These are phyloP conservation scores for Papilio polyxenes DNA, from an alignment of 1,140 invertebrate genomes.

Conservation along the genomic window DNA sequence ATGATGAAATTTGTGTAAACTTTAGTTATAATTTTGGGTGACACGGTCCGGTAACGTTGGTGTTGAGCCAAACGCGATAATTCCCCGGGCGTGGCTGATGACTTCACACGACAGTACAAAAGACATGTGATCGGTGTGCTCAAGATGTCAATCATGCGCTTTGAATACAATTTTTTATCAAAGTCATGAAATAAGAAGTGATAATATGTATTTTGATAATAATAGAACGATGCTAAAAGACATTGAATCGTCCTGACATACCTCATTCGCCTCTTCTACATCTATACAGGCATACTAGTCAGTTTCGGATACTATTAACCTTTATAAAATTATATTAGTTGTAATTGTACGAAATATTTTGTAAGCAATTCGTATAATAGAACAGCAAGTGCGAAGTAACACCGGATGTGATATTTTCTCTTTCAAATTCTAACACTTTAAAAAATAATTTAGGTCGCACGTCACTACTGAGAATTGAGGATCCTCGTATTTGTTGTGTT, in stretches of 20 bases:
- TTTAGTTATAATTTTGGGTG: neutral
- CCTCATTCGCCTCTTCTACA: no score
- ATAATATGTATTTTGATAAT: neutral
- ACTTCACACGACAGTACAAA: neutral
- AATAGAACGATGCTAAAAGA: neutral
- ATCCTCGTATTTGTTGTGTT: neutral
- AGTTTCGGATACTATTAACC: no score
- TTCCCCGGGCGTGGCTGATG: conserved; percentile 22
- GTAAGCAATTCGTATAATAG: neutral
- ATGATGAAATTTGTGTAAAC: neutral
- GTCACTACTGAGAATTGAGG: conserved; percentile 1
- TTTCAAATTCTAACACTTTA: conserved; percentile 17
- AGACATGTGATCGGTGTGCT: conserved; percentile 19
- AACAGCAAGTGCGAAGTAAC: neutral
- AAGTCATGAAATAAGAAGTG: neutral
- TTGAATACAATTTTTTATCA: conserved; percentile 7
- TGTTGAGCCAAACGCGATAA: conserved; percentile 27
- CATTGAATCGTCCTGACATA: neutral
- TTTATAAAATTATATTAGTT: neutral
- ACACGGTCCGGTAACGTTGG: conserved; percentile 20
- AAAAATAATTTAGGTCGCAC: neutral
- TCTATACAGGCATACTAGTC: no score
- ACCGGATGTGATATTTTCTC: conserved; percentile 17
- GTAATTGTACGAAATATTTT: neutral
- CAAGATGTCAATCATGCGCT: conserved; percentile 21